Conservation (phyloP, 37 sponge, comb jelly and placozoan genomes). For the Cladorhizidae sp. region DNA sequence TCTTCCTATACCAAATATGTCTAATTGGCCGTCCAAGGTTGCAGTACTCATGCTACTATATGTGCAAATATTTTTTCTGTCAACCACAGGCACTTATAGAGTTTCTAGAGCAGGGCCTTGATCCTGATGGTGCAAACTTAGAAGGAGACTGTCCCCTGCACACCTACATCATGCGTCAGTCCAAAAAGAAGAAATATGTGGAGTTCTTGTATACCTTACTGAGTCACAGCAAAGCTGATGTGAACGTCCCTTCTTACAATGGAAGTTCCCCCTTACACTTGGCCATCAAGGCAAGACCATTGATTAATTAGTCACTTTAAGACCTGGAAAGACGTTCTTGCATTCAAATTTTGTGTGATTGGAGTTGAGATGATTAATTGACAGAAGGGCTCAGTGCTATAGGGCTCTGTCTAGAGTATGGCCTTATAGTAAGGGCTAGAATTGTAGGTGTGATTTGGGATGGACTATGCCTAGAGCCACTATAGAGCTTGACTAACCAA, state of each 20-base stretch:
- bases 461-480: too few species aligned
- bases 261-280: conserved; percentile 37
- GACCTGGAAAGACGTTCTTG: background rate
- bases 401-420: too few species aligned
- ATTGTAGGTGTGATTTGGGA: too few species aligned
- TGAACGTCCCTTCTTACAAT: background rate
- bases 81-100: conserved; percentile 6
- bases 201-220: conserved; percentile 36
- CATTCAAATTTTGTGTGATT: background rate
- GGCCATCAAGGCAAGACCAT: conserved; percentile 29
- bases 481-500: too few species aligned
- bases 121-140: background rate
- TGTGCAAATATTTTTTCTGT: too few species aligned
- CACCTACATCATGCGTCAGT: conserved; percentile 13
- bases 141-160: conserved; percentile 44
- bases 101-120: background rate
- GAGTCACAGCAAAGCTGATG: conserved; percentile 29
- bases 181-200: conserved; percentile 13
- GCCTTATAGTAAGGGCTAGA: too few species aligned
- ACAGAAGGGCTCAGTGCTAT: too few species aligned
- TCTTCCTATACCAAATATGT: too few species aligned
- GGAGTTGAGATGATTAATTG: too few species aligned
- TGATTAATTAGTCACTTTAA: background rate
- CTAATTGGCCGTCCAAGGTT: too few species aligned
- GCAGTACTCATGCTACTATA: too few species aligned